Percentiles rank a stretch among this genome's conserved stretches.
Evolutionary conservation across 2,888 invertebrate species (phyloP).

Genomic region (Glyphotaelius pellucidus): DNA sequence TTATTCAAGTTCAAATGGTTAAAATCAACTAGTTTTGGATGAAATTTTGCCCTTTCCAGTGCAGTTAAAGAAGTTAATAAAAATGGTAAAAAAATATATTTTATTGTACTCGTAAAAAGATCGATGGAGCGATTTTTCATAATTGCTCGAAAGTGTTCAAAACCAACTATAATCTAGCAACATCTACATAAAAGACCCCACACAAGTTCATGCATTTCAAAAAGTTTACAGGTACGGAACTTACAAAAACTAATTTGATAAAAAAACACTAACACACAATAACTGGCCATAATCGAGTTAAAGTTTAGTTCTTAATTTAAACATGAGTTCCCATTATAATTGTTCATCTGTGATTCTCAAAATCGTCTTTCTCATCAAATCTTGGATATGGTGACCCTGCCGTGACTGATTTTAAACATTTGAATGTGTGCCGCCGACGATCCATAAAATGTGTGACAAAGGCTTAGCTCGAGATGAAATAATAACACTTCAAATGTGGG

Average conservation of each 20-base stretch:
- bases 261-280: not conserved
- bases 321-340: slow-evolving; percentile 5
- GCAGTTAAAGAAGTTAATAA: too few species aligned
- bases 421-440: slow-evolving; percentile 1
- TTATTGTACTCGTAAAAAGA: too few species aligned
- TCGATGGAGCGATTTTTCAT: too few species aligned
- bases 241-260: not conserved
- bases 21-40: too few species aligned
- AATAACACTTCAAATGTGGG: not conserved
- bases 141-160: not conserved
- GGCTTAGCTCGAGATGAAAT: not conserved
- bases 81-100: too few species aligned
- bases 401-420: slow-evolving; percentile 19
- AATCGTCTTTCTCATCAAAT: slow-evolving; percentile 5
- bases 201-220: not conserved
- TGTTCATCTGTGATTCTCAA: not conserved
- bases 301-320: not conserved
- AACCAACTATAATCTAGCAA: not conserved
- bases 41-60: too few species aligned
- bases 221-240: not conserved
- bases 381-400: slow-evolving; percentile 14
- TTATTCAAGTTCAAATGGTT: too few species aligned
- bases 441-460: slow-evolving; percentile 40
- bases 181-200: not conserved
- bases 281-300: slow-evolving; percentile 28